Evolutionary conservation across 2,888 invertebrate species (phyloP).

Genomic region (Harpagoxenus sublaevis): DNA sequence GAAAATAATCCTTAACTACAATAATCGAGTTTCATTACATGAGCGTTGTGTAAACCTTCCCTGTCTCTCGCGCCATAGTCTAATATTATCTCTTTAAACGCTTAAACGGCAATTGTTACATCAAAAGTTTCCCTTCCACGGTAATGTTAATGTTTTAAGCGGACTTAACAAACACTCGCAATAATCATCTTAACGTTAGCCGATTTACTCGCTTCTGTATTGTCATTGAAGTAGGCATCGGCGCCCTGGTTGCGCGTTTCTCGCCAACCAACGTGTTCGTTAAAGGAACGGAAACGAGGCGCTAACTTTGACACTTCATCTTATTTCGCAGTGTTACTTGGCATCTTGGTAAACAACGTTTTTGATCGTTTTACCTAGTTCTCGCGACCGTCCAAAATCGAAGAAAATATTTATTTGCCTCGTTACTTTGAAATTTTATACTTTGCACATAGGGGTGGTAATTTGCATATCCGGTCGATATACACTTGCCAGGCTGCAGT

Average conservation of each 20-base stretch:
- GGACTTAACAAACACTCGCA: background rate
- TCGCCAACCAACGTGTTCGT: background rate
- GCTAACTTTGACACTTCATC: conserved; percentile 15
- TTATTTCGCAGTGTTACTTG: background rate
- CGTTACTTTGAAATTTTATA: conserved; percentile 7
- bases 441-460: background rate
- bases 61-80: background rate
- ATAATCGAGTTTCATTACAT: background rate
- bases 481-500: conserved; percentile 26
- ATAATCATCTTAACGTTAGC: conserved; percentile 24
- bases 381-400: background rate
- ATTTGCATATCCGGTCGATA: background rate
- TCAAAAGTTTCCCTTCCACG: background rate
- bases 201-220: background rate
- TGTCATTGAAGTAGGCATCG: background rate
- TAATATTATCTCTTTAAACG: conserved; percentile 27
- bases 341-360: conserved; percentile 7
- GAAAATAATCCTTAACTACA: background rate
- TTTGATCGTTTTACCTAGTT: conserved; percentile 21
- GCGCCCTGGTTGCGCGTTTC: background rate
- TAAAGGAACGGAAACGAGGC: background rate
- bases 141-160: conserved; percentile 10
- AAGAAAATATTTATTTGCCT: conserved; percentile 1
- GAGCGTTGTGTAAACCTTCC: background rate
- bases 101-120: conserved; percentile 5